A percentile compares a stretch with the other conserved stretches of the same genome.
Evolutionary conservation across 2,113 vertebrate species (phyloP).

Genomic region (Ahaetulla prasina): DNA sequence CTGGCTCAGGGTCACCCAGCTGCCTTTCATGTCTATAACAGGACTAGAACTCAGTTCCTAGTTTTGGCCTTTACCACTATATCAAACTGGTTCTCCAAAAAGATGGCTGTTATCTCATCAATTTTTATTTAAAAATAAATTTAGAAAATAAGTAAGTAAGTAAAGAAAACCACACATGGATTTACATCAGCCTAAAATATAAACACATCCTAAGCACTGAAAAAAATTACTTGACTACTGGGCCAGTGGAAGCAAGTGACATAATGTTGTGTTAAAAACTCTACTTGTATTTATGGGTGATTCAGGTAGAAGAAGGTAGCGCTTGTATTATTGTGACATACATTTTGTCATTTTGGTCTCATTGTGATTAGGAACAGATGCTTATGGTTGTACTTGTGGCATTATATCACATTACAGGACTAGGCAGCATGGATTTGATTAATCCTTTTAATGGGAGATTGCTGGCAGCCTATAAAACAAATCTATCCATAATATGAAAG

Average conservation of each 20-base stretch:
- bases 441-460: neutral
- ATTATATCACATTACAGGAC: neutral
- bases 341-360: neutral
- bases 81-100: neutral
- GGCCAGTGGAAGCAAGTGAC: neutral
- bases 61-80: neutral
- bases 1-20: neutral
- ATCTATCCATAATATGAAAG: neutral
- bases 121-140: neutral
- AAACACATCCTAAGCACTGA: neutral
- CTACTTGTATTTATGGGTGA: neutral
- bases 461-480: neutral
- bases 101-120: neutral
- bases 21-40: neutral
- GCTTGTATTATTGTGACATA: neutral
- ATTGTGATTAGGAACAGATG: neutral
- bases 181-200: neutral
- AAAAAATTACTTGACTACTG: neutral
- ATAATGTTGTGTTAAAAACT: neutral
- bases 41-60: neutral
- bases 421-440: neutral
- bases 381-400: neutral
- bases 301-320: neutral
- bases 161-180: neutral
- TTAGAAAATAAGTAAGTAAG: neutral